Evolutionary conservation across 2,888 invertebrate genomes (phyloP).

Genomic region (Rotaria sp.): DNA sequence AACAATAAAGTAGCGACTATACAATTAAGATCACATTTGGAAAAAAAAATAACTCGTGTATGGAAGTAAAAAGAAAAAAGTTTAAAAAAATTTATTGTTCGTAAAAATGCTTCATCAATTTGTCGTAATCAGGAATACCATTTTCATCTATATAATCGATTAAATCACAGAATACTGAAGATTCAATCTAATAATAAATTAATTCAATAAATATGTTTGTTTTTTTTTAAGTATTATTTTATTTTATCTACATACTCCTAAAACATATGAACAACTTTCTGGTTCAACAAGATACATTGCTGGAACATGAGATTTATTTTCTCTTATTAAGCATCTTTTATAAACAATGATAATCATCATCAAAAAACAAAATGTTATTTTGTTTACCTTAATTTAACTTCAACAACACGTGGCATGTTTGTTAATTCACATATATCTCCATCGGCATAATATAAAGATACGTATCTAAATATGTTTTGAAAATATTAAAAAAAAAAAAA

Average conservation of each 20-base stretch:
- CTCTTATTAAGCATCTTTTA: background rate
- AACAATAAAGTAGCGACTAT: background rate
- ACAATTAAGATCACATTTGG: no score
- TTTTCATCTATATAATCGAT: constrained; percentile 5
- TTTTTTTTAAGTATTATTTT: no score
- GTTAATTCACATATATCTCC: constrained; percentile 74
- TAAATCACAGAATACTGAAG: background rate
- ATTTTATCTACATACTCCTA: background rate
- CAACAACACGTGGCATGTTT: constrained; percentile 66
- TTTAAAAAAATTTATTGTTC: background rate
- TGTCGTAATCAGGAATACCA: background rate
- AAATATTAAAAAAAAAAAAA: background rate
- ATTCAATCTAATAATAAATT: background rate
- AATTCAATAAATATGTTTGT: no score
- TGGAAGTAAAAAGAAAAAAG: no score
- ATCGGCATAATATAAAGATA: constrained; percentile 77
- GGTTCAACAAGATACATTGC: constrained; percentile 9
- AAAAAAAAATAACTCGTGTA: no score
- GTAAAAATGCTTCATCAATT: background rate
- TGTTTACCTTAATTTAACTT: constrained; percentile 59
- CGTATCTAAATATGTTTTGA: constrained; percentile 56
- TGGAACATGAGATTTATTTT: background rate
- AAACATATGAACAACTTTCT: background rate
- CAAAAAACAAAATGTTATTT: constrained; percentile 32
- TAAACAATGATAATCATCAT: background rate